Base-by-base conservation (phyloP, 1,140 invertebrate species). In the Drosophila pandora region DNA sequence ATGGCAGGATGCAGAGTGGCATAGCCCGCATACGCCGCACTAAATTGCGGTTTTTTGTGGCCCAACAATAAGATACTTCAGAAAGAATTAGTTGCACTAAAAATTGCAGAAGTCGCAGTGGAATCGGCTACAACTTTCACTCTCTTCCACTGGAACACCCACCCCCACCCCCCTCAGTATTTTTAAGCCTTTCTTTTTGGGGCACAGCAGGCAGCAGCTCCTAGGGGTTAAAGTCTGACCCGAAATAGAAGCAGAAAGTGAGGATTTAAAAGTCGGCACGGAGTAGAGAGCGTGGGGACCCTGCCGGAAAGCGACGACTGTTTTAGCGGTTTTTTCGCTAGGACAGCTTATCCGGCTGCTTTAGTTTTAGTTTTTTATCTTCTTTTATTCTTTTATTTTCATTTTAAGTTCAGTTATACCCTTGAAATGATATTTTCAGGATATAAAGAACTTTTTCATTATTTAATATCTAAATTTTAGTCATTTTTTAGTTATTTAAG, bases 21-120 rank as follows among this genome's bases (percentile, higher is more conserved):
- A 50, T 32, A 9, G 28, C 37, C 64, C 72, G 34, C 34, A 75
- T 64, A 79, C 60, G 76, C 79, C 76, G 71, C 79, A 88, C 83
- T 70, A 88, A 88, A 88, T 88, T 88, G 84, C 83, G 83, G 83
- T 79, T 89, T 88, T 63, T 88, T 74, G 72, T 45, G 70, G 79
- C 73, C 84, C 83, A 79, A 88, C 83, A 88, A 88, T 88, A 79
- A 88, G 83, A 89, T 88, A 89, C 83, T 88, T 88, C 83, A 79
- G 84, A 83, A 89, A 83, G 83, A 88, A 88, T 88, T 88, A 88
- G 83, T 88, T 89, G 83, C 83, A 88, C 83, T 88, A 88, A 88
- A 88, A 88, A 89, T 88, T 76, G 79, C 83, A 63, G 76, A 88
- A 87, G 83, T 87, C 79, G 54, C 71, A 69, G 63, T 63, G 76